phyloP scores from a whole-genome alignment of 2,888 invertebrate genomes.

The Tromatobia lineatoria region DNA sequence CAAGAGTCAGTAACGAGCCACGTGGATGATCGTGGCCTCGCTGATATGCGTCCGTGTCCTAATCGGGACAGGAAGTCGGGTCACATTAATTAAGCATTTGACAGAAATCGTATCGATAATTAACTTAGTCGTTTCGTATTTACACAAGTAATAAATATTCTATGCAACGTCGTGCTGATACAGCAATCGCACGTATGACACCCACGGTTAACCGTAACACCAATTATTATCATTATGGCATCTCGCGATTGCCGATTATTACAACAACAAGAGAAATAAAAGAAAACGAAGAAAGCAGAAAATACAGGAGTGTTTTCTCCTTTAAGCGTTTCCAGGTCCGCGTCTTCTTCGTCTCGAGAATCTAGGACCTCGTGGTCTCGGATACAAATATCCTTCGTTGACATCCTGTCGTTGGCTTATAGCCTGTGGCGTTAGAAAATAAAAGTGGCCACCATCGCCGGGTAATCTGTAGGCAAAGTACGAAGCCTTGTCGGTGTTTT shows the following conservation, averaged over 20 bases:
- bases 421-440: slow-evolving; percentile 91
- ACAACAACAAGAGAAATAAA: neutral
- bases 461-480: slow-evolving; percentile 91
- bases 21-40: slow-evolving; percentile 66
- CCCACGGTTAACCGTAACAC: slow-evolving; percentile 66
- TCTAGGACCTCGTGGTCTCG: slow-evolving; percentile 77
- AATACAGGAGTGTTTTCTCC: neutral
- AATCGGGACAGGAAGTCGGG: slow-evolving; percentile 62
- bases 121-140: slow-evolving; percentile 78
- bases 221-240: slow-evolving; percentile 73
- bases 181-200: slow-evolving; percentile 73
- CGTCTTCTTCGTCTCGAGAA: slow-evolving; percentile 77
- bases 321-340: slow-evolving; percentile 74
- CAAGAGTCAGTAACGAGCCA: slow-evolving; percentile 69
- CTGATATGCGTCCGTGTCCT: slow-evolving; percentile 62
- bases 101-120: slow-evolving; percentile 69
- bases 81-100: slow-evolving; percentile 32
- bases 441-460: slow-evolving; percentile 92
- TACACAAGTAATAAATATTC: slow-evolving; percentile 83
- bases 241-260: slow-evolving; percentile 68
- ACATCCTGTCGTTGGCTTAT: slow-evolving; percentile 82
- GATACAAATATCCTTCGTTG: slow-evolving; percentile 76
- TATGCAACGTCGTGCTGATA: slow-evolving; percentile 70
- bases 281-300: slow-evolving; percentile 14
- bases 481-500: slow-evolving; percentile 82